Evolutionary conservation across 2,888 invertebrate genomes (phyloP).

Genomic region (Agrotis ipsilon): DNA sequence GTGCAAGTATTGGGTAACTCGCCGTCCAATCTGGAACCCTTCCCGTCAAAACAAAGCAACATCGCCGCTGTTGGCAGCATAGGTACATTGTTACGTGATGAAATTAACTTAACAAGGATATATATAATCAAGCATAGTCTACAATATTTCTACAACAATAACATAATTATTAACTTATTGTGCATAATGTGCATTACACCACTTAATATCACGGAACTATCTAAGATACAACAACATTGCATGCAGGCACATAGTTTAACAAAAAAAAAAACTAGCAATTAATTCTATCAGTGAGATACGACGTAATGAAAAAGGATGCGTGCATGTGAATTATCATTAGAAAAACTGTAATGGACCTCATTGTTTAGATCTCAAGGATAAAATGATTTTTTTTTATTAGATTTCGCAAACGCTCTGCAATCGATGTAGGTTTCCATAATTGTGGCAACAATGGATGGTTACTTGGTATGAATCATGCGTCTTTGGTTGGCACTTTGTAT

Average conservation of each 20-base stretch:
- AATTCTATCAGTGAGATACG: conserved; percentile 53
- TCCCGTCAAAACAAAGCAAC: too few relatives aligned
- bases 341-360: conserved; percentile 84
- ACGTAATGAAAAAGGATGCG: conserved; percentile 80
- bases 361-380: conserved; percentile 86
- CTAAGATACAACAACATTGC: conserved; percentile 49
- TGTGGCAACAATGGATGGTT: conserved; percentile 37
- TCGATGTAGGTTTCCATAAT: conserved; percentile 80
- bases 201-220: conserved; percentile 66
- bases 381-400: conserved; percentile 83
- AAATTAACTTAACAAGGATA: neutral
- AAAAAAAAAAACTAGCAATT: conserved; percentile 67
- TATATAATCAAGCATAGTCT: too few relatives aligned
- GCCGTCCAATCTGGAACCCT: too few relatives aligned
- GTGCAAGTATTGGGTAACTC: too few relatives aligned
- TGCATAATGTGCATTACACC: conserved; percentile 54
- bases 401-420: conserved; percentile 77
- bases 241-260: conserved; percentile 60
- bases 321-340: conserved; percentile 84
- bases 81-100: too few relatives aligned
- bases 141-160: neutral
- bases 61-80: too few relatives aligned
- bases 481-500: neutral
- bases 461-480: conserved; percentile 1
- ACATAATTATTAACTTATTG: conserved; percentile 9